These are phyloP conservation scores for Formica aserva DNA, from an alignment of 2,888 invertebrate species.

Conservation along the genomic window DNA sequence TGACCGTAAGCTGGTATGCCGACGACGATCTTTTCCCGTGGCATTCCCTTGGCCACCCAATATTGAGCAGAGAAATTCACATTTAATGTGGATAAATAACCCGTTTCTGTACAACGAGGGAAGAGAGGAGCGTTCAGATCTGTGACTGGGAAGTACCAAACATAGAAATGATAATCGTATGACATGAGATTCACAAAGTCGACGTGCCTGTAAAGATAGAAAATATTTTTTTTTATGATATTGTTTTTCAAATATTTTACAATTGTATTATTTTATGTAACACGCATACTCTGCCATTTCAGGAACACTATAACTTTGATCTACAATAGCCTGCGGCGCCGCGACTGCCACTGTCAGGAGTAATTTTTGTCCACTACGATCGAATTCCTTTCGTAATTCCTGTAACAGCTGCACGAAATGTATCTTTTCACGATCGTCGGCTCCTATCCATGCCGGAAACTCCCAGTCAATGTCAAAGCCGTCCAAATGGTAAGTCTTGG, in stretches of 20 bases:
- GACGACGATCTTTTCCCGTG: conserved; percentile 91
- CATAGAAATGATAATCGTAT: conserved; percentile 95
- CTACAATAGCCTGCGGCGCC: conserved; percentile 91
- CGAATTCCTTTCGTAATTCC: conserved; percentile 90
- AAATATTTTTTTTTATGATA: conserved; percentile 50
- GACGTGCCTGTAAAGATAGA: conserved; percentile 87
- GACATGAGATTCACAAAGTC: conserved; percentile 97
- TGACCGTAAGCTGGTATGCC: conserved; percentile 96
- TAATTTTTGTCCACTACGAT: conserved; percentile 87
- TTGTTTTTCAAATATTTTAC: not conserved
- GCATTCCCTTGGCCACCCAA: conserved; percentile 92
- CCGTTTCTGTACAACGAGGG: conserved; percentile 88
- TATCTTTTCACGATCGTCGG: conserved; percentile 88
- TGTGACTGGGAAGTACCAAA: conserved; percentile 92
- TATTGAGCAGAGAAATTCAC: conserved; percentile 93
- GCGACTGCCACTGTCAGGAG: conserved; percentile 93
- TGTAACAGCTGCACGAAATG: conserved; percentile 92
- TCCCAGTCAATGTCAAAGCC: conserved; percentile 95
- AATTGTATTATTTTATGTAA: not conserved
- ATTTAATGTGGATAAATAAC: conserved; percentile 91
- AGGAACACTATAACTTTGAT: conserved; percentile 92
- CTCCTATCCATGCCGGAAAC: conserved; percentile 90
- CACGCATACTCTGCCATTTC: conserved; percentile 90
- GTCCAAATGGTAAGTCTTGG: conserved; percentile 88
- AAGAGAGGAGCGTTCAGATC: conserved; percentile 94